phyloP scores from a whole-genome alignment of 2,113 vertebrate species.

The Corvus cornix region DNA sequence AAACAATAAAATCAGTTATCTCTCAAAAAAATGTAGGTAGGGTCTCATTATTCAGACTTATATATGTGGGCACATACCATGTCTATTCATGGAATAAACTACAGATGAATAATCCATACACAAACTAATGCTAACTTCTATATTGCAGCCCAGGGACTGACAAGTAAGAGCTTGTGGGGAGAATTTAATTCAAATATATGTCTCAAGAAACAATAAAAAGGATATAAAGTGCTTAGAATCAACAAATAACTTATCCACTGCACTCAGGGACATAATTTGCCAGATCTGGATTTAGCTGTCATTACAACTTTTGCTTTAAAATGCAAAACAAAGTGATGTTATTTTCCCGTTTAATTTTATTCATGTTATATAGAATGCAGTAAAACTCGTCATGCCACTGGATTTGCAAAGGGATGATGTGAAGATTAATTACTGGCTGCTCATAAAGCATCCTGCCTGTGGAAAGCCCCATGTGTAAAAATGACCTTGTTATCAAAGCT shows the following conservation, averaged over 20 bases:
- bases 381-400: conserved; percentile 49
- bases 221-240: not conserved
- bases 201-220: not conserved
- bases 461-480: conserved; percentile 38
- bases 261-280: not conserved
- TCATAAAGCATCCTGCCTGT: conserved; percentile 22
- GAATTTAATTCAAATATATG: not conserved
- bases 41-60: not conserved
- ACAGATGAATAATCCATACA: not conserved
- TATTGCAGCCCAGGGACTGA: not conserved
- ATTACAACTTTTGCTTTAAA: conserved; percentile 57
- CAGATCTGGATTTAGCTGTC: conserved; percentile 33
- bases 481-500: conserved; percentile 55
- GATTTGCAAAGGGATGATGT: conserved; percentile 57
- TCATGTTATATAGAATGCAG: conserved; percentile 39
- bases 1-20: not conserved
- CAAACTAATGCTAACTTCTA: not conserved
- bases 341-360: conserved; percentile 46
- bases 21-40: not conserved
- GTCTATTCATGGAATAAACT: not conserved
- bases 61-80: not conserved
- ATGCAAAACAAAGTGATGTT: conserved; percentile 28
- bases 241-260: not conserved
- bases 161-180: not conserved
- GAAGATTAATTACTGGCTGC: conserved; percentile 59